phyloP scores from a whole-genome alignment of 1,140 invertebrate genomes.

The Manduca sexta region DNA sequence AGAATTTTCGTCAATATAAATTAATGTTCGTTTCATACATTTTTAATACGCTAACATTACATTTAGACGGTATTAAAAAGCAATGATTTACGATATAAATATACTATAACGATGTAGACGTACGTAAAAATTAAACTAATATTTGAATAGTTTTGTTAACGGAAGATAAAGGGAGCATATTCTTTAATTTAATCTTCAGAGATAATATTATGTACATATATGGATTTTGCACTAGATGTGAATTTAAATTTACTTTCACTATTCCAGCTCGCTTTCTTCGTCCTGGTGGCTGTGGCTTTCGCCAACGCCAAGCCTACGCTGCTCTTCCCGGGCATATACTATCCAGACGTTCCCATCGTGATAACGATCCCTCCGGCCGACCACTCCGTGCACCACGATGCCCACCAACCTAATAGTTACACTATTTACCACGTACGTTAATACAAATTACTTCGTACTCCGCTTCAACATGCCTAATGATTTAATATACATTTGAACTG shows the following conservation, averaged over 20 bases:
- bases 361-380: slow-evolving; percentile 19
- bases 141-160: too few species aligned
- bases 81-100: too few species aligned
- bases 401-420: slow-evolving; percentile 57
- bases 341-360: slow-evolving; percentile 5
- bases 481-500: slow-evolving; percentile 30
- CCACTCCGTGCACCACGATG: slow-evolving; percentile 25
- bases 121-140: too few species aligned
- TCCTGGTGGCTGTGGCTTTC: slow-evolving; percentile 68
- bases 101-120: too few species aligned
- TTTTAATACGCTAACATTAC: too few species aligned
- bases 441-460: slow-evolving; percentile 5
- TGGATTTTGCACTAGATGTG: too few species aligned
- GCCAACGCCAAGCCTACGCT: slow-evolving; percentile 62
- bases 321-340: neutral
- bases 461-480: slow-evolving; percentile 22
- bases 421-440: slow-evolving; percentile 31
- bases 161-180: too few species aligned
- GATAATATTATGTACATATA: neutral
- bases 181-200: too few species aligned
- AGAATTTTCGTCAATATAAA: too few species aligned
- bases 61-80: too few species aligned
- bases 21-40: too few species aligned
- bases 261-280: slow-evolving; percentile 62
- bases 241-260: slow-evolving; percentile 5